These are phyloP conservation scores for Remorina albescens DNA, from an alignment of 2,797 vertebrate species.

Conservation along the genomic window DNA sequence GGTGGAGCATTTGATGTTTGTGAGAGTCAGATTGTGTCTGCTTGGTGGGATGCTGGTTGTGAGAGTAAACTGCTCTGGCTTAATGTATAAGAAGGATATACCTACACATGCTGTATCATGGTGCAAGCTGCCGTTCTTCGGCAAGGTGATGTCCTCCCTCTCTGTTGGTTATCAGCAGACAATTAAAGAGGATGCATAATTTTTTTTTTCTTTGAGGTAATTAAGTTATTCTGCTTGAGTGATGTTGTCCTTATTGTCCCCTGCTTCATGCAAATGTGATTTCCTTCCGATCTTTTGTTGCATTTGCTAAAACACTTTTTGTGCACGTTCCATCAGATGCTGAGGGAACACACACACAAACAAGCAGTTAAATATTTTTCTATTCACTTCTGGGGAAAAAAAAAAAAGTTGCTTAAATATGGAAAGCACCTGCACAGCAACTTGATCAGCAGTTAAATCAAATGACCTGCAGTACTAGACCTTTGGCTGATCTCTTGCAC, in stretches of 20 bases:
- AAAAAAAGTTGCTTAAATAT: conserved; percentile 56
- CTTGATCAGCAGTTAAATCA: conserved; percentile 81
- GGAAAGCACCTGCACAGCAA: conserved; percentile 78
- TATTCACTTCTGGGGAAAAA: conserved; percentile 45
- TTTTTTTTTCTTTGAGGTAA: conserved; percentile 81
- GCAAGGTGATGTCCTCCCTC: conserved; percentile 45
- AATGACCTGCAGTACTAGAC: conserved; percentile 78
- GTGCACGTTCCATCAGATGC: conserved; percentile 52
- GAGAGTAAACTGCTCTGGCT: conserved; percentile 14
- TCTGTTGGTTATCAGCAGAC: conserved; percentile 69
- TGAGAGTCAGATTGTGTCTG: conserved; percentile 28
- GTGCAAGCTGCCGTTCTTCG: conserved; percentile 36
- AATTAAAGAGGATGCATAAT: conserved; percentile 76
- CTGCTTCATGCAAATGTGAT: conserved; percentile 70
- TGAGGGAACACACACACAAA: conserved; percentile 28
- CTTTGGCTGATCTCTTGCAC: conserved; percentile 76
- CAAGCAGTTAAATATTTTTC: conserved; percentile 19
- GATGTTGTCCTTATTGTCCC: conserved; percentile 73
- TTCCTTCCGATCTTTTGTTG: conserved; percentile 59
- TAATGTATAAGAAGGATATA: conserved; percentile 23
- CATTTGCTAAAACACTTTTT: conserved; percentile 58
- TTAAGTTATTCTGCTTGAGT: conserved; percentile 74
- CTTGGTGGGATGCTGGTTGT: conserved; percentile 49
- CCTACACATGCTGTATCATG: conserved; percentile 37
- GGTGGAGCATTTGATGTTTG: conserved; percentile 55